phyloP scores from a whole-genome alignment of 2,888 invertebrate genomes.

The Agrotis exclamationis region DNA sequence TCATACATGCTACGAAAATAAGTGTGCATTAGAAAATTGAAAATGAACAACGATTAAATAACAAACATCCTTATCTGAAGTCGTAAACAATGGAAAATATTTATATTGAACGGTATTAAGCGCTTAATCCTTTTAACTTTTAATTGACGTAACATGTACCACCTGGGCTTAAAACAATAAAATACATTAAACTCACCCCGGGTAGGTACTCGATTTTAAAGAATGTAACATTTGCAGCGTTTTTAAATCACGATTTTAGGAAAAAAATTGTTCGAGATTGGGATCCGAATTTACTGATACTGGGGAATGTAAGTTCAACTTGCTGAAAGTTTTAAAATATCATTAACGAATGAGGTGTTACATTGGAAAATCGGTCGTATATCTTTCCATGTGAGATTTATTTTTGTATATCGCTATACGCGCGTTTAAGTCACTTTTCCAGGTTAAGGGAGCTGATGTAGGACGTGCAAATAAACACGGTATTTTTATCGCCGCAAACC shows the following conservation, averaged over 20 bases:
- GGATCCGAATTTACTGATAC: conserved; percentile 89
- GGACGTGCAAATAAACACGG: conserved; percentile 91
- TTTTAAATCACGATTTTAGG: conserved; percentile 85
- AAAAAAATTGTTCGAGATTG: conserved; percentile 84
- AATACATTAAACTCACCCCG: conserved; percentile 67
- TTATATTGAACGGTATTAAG: conserved; percentile 70
- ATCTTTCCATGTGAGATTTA: conserved; percentile 69
- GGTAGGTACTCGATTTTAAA: conserved; percentile 65
- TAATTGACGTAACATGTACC: conserved; percentile 70
- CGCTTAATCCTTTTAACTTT: conserved; percentile 76
- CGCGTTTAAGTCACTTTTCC: conserved; percentile 78
- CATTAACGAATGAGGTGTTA: conserved; percentile 61
- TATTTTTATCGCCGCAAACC: conserved; percentile 91
- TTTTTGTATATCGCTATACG: conserved; percentile 72
- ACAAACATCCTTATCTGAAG: conserved; percentile 69
- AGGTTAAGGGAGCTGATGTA: conserved; percentile 83
- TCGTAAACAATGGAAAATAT: conserved; percentile 71
- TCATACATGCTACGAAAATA: conserved; percentile 69
- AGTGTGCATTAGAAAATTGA: conserved; percentile 73
- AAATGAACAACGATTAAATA: conserved; percentile 72
- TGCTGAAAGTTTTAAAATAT: conserved; percentile 72
- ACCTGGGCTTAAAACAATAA: conserved; percentile 71
- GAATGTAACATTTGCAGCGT: conserved; percentile 68
- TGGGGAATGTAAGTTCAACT: conserved; percentile 84
- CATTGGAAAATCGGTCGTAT: conserved; percentile 79